Conservation (phyloP, 2,797 vertebrate genomes). For the Labroides dimidiatus region DNA sequence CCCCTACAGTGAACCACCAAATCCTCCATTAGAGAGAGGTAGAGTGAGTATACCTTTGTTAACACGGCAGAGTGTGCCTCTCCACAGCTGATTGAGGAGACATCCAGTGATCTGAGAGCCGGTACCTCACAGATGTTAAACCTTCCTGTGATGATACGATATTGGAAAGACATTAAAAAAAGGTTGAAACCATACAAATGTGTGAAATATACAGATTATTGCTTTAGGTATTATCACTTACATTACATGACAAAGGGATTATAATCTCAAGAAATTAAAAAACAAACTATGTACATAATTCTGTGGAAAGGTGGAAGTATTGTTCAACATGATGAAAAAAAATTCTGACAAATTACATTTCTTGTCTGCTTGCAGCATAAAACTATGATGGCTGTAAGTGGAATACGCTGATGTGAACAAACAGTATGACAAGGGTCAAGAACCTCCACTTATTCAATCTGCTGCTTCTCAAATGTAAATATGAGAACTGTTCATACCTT, state of each 20-base stretch:
- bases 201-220: no score
- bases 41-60: slow-evolving; percentile 72
- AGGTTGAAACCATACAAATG: no score
- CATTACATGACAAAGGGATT: no score
- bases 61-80: slow-evolving; percentile 83
- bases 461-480: neutral
- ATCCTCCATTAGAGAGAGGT: neutral
- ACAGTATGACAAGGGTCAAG: neutral
- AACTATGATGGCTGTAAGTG: neutral
- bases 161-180: neutral
- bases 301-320: no score
- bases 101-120: slow-evolving; percentile 74
- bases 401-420: neutral
- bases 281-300: no score
- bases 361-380: neutral
- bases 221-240: no score
- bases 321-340: no score
- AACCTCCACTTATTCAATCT: neutral
- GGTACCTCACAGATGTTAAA: slow-evolving; percentile 79
- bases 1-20: no score
- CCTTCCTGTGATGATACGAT: slow-evolving; percentile 67
- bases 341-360: no score
- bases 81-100: slow-evolving; percentile 84
- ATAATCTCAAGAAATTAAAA: no score
- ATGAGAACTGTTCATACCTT: slow-evolving; percentile 53